These are phyloP conservation scores for Acanthiza pusilla DNA, from an alignment of 2,797 vertebrate genomes.

Conservation along the genomic window DNA sequence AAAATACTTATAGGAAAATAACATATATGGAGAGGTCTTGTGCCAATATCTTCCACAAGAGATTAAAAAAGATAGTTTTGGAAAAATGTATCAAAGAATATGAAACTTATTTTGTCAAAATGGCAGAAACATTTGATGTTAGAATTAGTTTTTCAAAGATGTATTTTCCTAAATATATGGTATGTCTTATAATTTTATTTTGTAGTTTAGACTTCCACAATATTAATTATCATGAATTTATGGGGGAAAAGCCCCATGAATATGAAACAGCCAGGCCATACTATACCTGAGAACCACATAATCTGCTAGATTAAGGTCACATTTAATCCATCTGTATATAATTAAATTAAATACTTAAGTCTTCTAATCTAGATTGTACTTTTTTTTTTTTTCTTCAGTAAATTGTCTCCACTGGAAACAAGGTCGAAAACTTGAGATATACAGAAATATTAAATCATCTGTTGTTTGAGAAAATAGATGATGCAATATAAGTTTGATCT, in stretches of 20 bases:
- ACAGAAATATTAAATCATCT: not conserved
- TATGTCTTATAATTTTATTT: not conserved
- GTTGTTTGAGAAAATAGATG: not conserved
- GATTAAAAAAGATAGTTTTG: not conserved
- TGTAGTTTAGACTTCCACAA: not conserved
- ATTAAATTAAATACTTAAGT: not conserved
- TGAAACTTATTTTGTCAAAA: not conserved
- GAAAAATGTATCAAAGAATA: not conserved
- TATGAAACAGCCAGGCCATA: not conserved
- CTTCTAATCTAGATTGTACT: not conserved
- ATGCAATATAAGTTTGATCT: not conserved
- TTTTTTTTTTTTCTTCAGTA: not conserved
- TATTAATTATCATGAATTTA: not conserved
- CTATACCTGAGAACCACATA: not conserved
- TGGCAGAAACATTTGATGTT: not conserved
- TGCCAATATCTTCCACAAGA: not conserved
- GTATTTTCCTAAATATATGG: not conserved
- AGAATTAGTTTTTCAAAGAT: constrained; percentile 1
- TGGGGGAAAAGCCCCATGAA: not conserved
- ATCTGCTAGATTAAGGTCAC: not conserved
- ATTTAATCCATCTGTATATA: not conserved
- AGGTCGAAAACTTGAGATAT: not conserved
- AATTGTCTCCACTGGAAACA: not conserved
- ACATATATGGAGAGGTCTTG: not conserved
- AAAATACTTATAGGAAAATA: not conserved